A percentile compares a stretch with the other conserved stretches of the same genome.
Evolutionary conservation across 2,888 invertebrate genomes (phyloP).

Genomic region (Sepioteuthis lessoniana): DNA sequence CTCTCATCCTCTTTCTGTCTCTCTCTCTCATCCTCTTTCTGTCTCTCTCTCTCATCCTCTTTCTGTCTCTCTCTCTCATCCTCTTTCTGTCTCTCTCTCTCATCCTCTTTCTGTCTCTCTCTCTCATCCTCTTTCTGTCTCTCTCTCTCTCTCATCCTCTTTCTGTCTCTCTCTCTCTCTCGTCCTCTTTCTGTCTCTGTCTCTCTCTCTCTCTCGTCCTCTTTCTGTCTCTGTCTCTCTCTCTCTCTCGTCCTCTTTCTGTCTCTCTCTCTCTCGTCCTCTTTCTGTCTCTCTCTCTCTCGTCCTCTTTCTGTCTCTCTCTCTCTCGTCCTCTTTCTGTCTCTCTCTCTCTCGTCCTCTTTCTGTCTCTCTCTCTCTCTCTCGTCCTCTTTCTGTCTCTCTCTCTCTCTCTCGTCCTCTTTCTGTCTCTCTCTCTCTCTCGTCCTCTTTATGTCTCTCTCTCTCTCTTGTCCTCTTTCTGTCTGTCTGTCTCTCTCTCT

Average conservation of each 20-base stretch:
- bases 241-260: no score
- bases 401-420: no score
- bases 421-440: not conserved
- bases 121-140: not conserved
- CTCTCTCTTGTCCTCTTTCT: no score
- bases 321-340: no score
- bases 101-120: not conserved
- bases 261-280: not conserved
- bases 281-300: no score
- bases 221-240: not conserved
- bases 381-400: no score
- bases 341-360: no score
- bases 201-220: not conserved
- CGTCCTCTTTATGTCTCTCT: not conserved
- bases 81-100: not conserved
- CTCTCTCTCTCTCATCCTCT: not conserved
- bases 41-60: not conserved
- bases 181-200: no score
- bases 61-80: no score
- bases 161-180: not conserved
- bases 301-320: not conserved
- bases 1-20: no score
- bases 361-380: not conserved
- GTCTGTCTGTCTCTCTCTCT: no score
- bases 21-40: not conserved